Base-by-base conservation (phyloP, 2,113 vertebrate species). In the Speoplatyrhinus poulsoni region DNA sequence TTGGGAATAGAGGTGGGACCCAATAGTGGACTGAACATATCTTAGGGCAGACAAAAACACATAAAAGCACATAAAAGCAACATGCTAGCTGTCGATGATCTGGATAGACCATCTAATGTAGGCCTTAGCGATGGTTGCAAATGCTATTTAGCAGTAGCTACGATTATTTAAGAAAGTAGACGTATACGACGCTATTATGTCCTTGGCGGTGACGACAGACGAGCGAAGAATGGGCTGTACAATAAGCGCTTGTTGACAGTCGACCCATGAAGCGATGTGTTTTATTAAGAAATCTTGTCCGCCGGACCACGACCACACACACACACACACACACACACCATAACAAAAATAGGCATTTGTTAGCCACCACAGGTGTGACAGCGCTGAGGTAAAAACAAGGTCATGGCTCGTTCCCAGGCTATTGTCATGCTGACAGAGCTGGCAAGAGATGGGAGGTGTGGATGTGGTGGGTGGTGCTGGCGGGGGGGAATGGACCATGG, bases 331-430 rank as follows among this genome's bases (percentile, higher is more conserved):
- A 79, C 73, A 56, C 58, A 53, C 4, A 16, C 54, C 66, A 65
- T 0, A 9, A 46, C 66, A 69, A 66, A 77, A 41, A 80, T 64
- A 52, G 46, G 16, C 62, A 72, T 70, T 72, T 26, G 16, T 33
- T 46, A 56, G 73, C 58, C 59, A 63, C 62, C 72, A 80, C 89
- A 89, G 89, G 88, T 89, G 88, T 73, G 83, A 86, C 50, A 62
- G 60, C 49, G 54, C 47, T 62, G 60, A 19, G 73, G 62, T 75
- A 64, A 69, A 77, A 73, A 56, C 65, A 61, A 76, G 81, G 79
- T 75, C 74, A 79, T 36, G 68, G 74, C 66, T 73, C 71, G 69
- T 74, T 69, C 70, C 57, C 52, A 75, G 17, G 48, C 76, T 65
- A 75, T 73, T 69, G 67, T 86, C 77, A 49, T 48, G 74, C 77